Evolutionary conservation across 2,113 vertebrate genomes (phyloP).

Genomic region (Dasypus novemcinctus): DNA sequence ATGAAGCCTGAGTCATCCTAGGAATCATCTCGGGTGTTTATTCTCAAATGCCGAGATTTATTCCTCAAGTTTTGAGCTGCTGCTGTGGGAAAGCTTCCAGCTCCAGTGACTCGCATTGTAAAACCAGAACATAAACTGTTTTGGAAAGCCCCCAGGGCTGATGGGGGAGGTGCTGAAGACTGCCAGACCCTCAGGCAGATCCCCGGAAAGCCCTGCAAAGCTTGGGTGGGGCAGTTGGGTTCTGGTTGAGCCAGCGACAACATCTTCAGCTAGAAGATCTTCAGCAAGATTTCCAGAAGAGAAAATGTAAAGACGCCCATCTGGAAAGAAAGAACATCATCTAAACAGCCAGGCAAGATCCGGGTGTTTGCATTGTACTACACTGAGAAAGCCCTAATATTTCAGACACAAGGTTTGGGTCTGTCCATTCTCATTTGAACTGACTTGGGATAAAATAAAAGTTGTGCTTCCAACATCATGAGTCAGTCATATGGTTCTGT

Average conservation of each 20-base stretch:
- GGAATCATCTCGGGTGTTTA: constrained; percentile 23
- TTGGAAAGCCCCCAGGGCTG: neutral
- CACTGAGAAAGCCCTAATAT: neutral
- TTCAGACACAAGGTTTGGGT: neutral
- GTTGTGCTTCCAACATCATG: neutral
- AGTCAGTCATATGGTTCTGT: neutral
- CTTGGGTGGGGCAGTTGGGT: neutral
- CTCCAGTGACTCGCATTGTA: constrained; percentile 16
- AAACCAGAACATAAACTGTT: neutral
- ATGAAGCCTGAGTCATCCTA: constrained; percentile 51
- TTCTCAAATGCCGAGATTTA: constrained; percentile 36
- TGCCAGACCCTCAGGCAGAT: neutral
- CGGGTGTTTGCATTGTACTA: neutral
- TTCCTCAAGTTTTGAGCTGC: constrained; percentile 41
- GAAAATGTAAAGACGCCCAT: constrained; percentile 2
- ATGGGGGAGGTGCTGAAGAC: neutral
- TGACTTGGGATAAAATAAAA: neutral
- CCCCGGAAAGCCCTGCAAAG: neutral
- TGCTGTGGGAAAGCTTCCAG: constrained; percentile 33
- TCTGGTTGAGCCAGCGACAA: neutral
- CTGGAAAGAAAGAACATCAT: constrained; percentile 14
- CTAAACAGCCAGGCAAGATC: neutral
- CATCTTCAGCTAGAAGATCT: neutral
- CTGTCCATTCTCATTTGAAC: neutral
- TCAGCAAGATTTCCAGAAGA: neutral